phyloP scores from a whole-genome alignment of 2,797 vertebrate genomes.

The Crocodylus rhombifer region DNA sequence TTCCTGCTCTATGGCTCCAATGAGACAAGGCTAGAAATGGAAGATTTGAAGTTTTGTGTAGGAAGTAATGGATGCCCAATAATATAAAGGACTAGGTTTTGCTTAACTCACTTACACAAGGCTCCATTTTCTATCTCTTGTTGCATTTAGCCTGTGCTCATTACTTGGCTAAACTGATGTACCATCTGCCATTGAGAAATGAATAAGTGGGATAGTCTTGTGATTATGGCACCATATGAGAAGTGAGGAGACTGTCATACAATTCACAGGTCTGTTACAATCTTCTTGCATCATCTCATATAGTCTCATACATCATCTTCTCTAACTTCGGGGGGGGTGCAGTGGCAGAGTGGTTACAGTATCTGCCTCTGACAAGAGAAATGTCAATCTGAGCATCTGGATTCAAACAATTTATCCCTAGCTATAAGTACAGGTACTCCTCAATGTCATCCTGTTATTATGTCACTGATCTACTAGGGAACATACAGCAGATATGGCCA shows the following conservation, averaged over 20 bases:
- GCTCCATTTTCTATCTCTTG: not conserved
- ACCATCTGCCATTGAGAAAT: too few relatives aligned
- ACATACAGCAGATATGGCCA: too few relatives aligned
- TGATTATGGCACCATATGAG: not conserved
- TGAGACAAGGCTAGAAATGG: conserved; percentile 16
- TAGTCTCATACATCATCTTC: not conserved
- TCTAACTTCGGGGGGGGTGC: conserved; percentile 15
- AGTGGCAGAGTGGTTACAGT: not conserved
- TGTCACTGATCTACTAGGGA: too few relatives aligned
- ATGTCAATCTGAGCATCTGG: not conserved
- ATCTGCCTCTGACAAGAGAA: not conserved
- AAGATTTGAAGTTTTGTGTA: conserved; percentile 29
- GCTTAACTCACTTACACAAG: conserved; percentile 24
- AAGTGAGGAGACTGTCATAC: not conserved
- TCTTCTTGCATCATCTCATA: not conserved
- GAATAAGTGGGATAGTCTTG: not conserved
- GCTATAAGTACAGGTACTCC: too few relatives aligned
- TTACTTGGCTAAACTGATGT: not conserved
- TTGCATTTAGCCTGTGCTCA: not conserved
- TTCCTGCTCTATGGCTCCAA: conserved; percentile 1
- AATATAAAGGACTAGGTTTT: conserved; percentile 1
- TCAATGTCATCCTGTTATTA: too few relatives aligned
- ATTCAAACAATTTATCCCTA: too few relatives aligned
- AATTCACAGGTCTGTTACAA: not conserved
- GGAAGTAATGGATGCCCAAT: conserved; percentile 13